Percentiles rank a stretch among this genome's conserved stretches.
Conservation (phyloP, 2,888 invertebrate species). For the Aromia moschata region DNA sequence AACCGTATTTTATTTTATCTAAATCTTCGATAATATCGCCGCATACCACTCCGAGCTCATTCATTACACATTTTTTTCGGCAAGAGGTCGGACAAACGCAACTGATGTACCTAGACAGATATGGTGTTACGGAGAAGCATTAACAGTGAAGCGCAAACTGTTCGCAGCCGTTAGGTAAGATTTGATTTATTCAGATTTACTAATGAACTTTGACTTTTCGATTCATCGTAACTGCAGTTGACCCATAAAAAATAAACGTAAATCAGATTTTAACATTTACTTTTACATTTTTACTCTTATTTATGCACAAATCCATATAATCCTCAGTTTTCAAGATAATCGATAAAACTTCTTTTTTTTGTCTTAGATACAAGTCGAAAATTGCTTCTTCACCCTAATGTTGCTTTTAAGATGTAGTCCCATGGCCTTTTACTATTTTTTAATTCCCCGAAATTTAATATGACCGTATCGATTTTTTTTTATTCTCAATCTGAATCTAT, state of each 20-base stretch:
- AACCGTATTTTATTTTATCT: conserved; percentile 31
- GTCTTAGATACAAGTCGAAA: too few relatives aligned
- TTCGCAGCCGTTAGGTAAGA: background rate
- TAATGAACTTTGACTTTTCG: background rate
- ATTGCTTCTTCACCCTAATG: too few relatives aligned
- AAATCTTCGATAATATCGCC: conserved; percentile 33
- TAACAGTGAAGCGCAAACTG: background rate
- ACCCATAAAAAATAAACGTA: background rate
- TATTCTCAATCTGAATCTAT: too few relatives aligned
- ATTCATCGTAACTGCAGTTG: background rate
- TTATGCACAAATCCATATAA: too few relatives aligned
- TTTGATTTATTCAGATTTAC: background rate
- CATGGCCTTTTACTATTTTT: too few relatives aligned
- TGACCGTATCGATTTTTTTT: too few relatives aligned
- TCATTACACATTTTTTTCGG: conserved; percentile 28
- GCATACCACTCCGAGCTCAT: conserved; percentile 25
- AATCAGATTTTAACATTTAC: too few relatives aligned
- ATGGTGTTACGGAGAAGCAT: conserved; percentile 2
- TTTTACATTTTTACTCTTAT: too few relatives aligned
- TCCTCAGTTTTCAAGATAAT: too few relatives aligned
- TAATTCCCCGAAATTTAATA: too few relatives aligned
- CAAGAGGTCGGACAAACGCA: conserved; percentile 10
- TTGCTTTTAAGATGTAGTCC: too few relatives aligned
- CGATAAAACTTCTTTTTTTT: too few relatives aligned
- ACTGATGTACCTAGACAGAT: conserved; percentile 23